Evolutionary conservation across 2,113 vertebrate species (phyloP), one percentile per base, ranked within the genome.

Genomic region (Archilochus colubris): DNA sequence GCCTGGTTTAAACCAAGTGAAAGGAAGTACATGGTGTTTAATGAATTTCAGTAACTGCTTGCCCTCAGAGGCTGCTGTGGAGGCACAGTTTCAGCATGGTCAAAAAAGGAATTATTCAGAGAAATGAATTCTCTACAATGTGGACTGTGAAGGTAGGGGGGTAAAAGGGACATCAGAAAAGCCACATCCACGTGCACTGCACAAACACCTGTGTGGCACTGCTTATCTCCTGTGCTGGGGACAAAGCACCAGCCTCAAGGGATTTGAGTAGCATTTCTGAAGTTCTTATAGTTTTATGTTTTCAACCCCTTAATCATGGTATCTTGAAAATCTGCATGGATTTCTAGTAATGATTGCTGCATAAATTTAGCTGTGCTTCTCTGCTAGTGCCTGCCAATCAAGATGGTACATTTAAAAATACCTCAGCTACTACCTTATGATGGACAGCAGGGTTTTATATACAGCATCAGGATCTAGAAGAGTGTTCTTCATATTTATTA

Each of bases 131-230:
- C 36, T 38, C 36, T 38, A 50, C 2, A 11, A 4, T 1, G 0
- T 3, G 10, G 36, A 18, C 22, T 21, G 15, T 7, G 36, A 43
- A 44, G 27, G 19, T 10, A 7, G 12, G 12, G 23, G 16, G 21
- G 9, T 3, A 64, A 25, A 25, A 59, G 23, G 38, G 59, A 18
- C 0, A 2, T 27, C 44, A 76, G 23, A 77, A 14, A 17, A 17
- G 9, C 14, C 23, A 4, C 38, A 31, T 48, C 64, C 8, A 3
- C 1, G 7, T 22, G 31, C 0, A 3, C 17, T 48, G 24, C 24
- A 36, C 21, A n/a, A n/a, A 24, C 43, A 44, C 30, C 54, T 6
- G 30, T 25, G 15, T 10, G 25, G 31, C 3, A 1, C 10, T 24
- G 8, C 3, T 9, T 22, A 18, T 5, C 21, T 48, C 20, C 28